phyloP scores from a whole-genome alignment of 2,888 invertebrate genomes.

The Mythimna albipuncta region DNA sequence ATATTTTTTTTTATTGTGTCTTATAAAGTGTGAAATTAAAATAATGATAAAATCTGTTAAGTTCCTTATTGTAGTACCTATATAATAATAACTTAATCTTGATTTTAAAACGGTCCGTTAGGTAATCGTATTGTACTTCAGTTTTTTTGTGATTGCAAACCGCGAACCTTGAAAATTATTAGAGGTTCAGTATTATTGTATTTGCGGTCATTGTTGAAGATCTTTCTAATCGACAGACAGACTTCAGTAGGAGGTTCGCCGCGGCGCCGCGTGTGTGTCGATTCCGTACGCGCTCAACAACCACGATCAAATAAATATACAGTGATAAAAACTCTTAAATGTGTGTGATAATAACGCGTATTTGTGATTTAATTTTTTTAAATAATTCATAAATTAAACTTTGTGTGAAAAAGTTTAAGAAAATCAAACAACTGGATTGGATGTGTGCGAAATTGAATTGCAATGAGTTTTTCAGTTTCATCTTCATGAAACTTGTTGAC shows the following conservation, averaged over 20 bases:
- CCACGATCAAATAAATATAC: constrained; percentile 55
- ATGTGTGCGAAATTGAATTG: constrained; percentile 24
- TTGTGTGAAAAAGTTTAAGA: constrained; percentile 13
- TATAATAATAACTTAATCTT: constrained; percentile 19
- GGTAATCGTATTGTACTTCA: constrained; percentile 58
- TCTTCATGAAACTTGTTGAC: constrained; percentile 8
- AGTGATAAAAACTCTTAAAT: constrained; percentile 57
- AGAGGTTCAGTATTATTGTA: constrained; percentile 72
- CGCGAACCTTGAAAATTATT: constrained; percentile 72
- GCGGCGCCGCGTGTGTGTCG: constrained; percentile 75
- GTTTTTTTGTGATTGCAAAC: constrained; percentile 65
- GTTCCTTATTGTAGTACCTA: constrained; percentile 12
- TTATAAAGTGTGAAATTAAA: constrained; percentile 23
- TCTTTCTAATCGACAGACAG: constrained; percentile 77
- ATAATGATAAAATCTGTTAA: constrained; percentile 23
- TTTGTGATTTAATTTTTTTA: constrained; percentile 12
- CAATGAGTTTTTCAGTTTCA: constrained; percentile 22
- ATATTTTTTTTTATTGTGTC: constrained; percentile 3
- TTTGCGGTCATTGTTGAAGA: constrained; percentile 81
- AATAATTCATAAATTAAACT: constrained; percentile 17
- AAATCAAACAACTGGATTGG: constrained; percentile 49
- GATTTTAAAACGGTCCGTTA: constrained; percentile 38
- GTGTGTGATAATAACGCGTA: constrained; percentile 54
- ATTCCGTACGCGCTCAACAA: constrained; percentile 43
- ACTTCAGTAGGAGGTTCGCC: constrained; percentile 74